Evolutionary conservation across 2,797 vertebrate species (phyloP).

Genomic region (Cyprinella venusta): DNA sequence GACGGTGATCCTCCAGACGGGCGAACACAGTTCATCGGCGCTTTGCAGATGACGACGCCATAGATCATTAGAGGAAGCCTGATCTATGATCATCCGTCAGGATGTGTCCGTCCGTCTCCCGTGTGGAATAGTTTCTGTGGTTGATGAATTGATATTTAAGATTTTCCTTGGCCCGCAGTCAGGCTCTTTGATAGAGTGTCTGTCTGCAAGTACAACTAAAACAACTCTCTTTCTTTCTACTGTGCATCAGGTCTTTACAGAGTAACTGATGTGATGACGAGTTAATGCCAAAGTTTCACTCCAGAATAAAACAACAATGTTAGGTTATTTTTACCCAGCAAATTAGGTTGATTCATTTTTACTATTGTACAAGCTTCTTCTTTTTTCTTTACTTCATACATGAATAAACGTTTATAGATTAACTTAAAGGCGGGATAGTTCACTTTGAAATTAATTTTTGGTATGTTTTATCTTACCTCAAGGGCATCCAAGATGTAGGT

Average conservation of each 20-base stretch:
- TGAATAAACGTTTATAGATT: too few species aligned
- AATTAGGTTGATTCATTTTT: too few species aligned
- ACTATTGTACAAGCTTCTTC: too few species aligned
- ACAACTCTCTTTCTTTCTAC: neutral
- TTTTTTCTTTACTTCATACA: too few species aligned
- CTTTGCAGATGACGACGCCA: constrained; percentile 34
- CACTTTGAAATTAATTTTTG: too few species aligned
- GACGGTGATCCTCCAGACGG: constrained; percentile 3
- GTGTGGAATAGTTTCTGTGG: neutral
- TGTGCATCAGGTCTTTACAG: neutral
- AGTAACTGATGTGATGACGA: neutral
- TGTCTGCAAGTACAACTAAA: neutral
- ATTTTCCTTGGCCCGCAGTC: constrained; percentile 17
- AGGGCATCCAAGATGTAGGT: too few species aligned
- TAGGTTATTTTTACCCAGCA: too few species aligned
- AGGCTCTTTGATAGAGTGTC: neutral
- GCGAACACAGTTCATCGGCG: constrained; percentile 18
- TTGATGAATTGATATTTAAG: constrained; percentile 24
- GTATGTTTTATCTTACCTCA: too few species aligned
- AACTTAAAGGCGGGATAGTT: too few species aligned
- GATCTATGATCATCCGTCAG: constrained; percentile 35
- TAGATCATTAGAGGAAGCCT: constrained; percentile 28
- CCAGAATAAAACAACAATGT: too few species aligned
- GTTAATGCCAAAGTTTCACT: neutral
- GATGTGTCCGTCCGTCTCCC: neutral